Base-by-base conservation (phyloP, 2,888 invertebrate species). In the Drosophila mulleri region DNA sequence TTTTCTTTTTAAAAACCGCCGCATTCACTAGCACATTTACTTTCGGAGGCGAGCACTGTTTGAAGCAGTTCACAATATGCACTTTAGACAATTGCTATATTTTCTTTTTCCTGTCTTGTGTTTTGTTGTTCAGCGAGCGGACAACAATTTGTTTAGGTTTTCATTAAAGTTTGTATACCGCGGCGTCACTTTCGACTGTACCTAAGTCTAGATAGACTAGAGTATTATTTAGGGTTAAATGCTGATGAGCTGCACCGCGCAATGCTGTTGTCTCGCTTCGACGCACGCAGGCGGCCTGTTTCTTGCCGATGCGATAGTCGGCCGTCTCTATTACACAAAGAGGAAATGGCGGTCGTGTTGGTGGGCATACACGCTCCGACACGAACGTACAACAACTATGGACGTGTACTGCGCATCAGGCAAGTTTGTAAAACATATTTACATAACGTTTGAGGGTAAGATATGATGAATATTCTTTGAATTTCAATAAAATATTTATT, bases 211-310 rank as follows among this genome's bases (percentile, higher is more conserved):
- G 69, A 16, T n/a, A 16, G n/a, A 41, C 76, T 76, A 66, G 63
- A 78, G 85, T 89, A 78, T 89, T 89, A 84, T 89, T 89, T 89
- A 85, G 88, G 89, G 84, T 89, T 87, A 85, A 89, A 89, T 69
- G 78, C 72, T 58, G 68, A 48, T 68, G 66, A 53, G 56, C 70
- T 67, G 35, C 64, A 45, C n/a, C 7, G 1, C 16, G 14, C 0
- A 2, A 5, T 47, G 14, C 48, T 5, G 57, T 70, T 29, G 57
- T 83, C 83, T 54, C 67, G 29, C 54, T 80, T 54, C 45, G 3
- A 11, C 75, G 39, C 41, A 72, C 57, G 60, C 68, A 60, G 47
- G 54, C 41, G 65, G 47, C 4, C 32, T 11, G 45, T 5, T 56
- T 35, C 52, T 56, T 76, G 60, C 16, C 1, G 23, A 37, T 54